Conservation (phyloP, 2,797 vertebrate species). For the Mus spretus region DNA sequence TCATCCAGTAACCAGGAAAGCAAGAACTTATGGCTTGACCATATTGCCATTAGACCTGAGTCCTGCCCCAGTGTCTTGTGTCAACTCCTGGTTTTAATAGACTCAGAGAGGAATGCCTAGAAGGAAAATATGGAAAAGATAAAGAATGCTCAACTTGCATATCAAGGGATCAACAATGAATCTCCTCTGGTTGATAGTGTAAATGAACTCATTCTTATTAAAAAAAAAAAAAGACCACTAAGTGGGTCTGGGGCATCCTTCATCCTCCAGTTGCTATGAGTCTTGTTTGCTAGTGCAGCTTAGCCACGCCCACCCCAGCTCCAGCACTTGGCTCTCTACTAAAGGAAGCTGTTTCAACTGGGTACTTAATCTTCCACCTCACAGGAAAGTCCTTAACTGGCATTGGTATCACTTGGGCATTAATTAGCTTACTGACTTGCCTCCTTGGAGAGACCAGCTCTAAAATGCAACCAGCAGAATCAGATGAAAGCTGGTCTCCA, state of each 20-base stretch:
- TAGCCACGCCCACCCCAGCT: not conserved
- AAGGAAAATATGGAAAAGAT: not conserved
- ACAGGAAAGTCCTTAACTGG: not conserved
- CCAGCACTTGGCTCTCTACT: not conserved
- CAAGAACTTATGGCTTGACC: not conserved
- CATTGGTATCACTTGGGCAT: not conserved
- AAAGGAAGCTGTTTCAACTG: not conserved
- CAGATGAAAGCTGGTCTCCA: not conserved
- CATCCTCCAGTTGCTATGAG: accelerated
- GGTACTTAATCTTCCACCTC: too few species aligned
- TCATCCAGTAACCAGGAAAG: not conserved
- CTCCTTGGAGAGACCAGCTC: not conserved
- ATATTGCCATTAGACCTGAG: not conserved
- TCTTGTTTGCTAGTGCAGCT: accelerated
- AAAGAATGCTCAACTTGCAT: too few species aligned
- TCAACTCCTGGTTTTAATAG: not conserved
- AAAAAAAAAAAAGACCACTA: not conserved
- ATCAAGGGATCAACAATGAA: not conserved
- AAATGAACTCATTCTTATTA: not conserved
- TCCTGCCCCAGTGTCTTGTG: not conserved
- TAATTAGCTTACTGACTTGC: not conserved
- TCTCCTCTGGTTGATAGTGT: too few species aligned
- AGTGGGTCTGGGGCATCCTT: not conserved
- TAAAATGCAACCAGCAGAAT: not conserved
- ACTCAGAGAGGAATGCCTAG: not conserved